Percentiles rank a stretch among this genome's conserved stretches.
These are phyloP conservation scores for Ellobium chinense DNA, from an alignment of 2,888 invertebrate genomes.

Conservation along the genomic window DNA sequence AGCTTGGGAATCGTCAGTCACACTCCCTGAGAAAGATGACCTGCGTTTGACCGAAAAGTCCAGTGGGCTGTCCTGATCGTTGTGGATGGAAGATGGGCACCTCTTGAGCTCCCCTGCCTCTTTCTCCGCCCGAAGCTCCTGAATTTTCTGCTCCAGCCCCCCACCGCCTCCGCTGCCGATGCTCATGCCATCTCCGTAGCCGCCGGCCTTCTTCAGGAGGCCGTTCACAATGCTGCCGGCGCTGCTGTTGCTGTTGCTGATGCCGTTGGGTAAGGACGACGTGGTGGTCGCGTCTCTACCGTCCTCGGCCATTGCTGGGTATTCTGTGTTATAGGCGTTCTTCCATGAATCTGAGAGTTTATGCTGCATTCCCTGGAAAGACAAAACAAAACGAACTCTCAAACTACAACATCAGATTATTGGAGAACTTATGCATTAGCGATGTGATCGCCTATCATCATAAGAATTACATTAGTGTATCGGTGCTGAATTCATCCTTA, in stretches of 20 bases:
- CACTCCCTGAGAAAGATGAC: slow-evolving; percentile 49
- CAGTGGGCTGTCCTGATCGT: slow-evolving; percentile 49
- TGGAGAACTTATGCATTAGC: no score
- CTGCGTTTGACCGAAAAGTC: slow-evolving; percentile 49
- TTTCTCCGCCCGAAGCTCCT: slow-evolving; percentile 38
- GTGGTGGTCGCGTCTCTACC: background rate
- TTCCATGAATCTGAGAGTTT: slow-evolving; percentile 36
- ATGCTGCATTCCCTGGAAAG: slow-evolving; percentile 40
- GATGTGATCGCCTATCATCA: no score
- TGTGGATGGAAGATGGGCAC: slow-evolving; percentile 19
- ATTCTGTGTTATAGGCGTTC: slow-evolving; percentile 19
- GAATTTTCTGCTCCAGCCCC: slow-evolving; percentile 38
- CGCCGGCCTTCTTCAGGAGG: background rate
- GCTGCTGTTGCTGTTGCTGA: background rate
- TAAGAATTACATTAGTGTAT: no score
- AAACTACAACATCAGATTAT: no score
- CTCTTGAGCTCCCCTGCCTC: slow-evolving; percentile 26
- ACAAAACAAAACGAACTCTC: background rate
- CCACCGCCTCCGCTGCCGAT: background rate
- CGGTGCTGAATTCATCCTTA: no score
- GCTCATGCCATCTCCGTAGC: background rate
- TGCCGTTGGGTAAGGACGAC: background rate
- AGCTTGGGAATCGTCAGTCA: slow-evolving; percentile 48
- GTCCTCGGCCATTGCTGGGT: slow-evolving; percentile 35
- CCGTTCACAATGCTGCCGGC: slow-evolving; percentile 25